These are phyloP conservation scores for Haliclystus octoradiatus DNA, from an alignment of 30 jellyfish, hydroid and myxozoan genomes.

Conservation along the genomic window DNA sequence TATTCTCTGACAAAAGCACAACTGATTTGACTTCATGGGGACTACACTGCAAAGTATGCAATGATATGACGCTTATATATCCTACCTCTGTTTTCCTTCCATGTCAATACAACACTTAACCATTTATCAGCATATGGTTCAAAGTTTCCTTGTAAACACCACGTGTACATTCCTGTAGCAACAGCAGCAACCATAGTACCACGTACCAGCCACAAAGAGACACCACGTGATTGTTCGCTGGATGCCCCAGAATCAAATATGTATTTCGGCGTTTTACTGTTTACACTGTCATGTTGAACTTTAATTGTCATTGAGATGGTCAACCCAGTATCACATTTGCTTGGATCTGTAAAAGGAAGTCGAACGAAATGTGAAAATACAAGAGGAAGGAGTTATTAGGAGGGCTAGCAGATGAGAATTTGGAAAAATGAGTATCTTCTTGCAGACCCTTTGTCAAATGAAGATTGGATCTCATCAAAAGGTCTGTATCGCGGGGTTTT, in stretches of 20 bases:
- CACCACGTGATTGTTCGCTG: slow-evolving; percentile 84
- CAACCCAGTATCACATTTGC: slow-evolving; percentile 69
- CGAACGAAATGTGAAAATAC: no score
- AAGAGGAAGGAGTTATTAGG: not conserved
- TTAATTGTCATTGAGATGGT: slow-evolving; percentile 77
- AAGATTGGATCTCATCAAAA: no score
- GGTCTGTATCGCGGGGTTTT: no score
- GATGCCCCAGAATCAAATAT: slow-evolving; percentile 93
- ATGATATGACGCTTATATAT: no score
- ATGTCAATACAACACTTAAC: slow-evolving; percentile 69
- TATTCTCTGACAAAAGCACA: no score
- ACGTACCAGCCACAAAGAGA: slow-evolving; percentile 72
- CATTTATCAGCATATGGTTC: slow-evolving; percentile 54
- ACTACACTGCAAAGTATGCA: no score
- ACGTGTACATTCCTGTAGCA: slow-evolving; percentile 58
- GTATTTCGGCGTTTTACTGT: slow-evolving; percentile 51
- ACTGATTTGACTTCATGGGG: no score
- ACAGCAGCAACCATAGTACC: slow-evolving; percentile 76
- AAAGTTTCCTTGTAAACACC: slow-evolving; percentile 73
- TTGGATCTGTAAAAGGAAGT: slow-evolving; percentile 49
- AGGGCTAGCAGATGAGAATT: not conserved
- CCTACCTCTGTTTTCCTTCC: slow-evolving; percentile 73
- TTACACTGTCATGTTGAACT: slow-evolving; percentile 53
- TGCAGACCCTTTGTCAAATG: no score
- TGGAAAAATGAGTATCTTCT: not conserved